Conservation (phyloP, 2,113 vertebrate genomes). For the Dolichotis patagonum region DNA sequence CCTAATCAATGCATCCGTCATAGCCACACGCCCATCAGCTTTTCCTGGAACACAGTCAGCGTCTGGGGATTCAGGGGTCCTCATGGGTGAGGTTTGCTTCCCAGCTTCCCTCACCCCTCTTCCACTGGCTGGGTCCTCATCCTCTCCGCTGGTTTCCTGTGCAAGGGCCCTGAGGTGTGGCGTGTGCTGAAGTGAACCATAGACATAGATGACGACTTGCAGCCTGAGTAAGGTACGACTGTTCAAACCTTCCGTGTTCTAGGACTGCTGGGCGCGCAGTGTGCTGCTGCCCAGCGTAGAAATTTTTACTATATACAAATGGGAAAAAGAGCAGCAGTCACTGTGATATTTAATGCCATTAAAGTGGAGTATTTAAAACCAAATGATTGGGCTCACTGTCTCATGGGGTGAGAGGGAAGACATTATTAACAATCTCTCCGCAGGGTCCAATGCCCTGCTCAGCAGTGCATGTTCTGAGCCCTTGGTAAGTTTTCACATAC, state of each 20-base stretch:
- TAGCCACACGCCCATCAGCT: not conserved
- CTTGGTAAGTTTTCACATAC: not conserved
- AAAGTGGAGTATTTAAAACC: not conserved
- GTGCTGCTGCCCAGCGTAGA: not conserved
- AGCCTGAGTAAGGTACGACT: not conserved
- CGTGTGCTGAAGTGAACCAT: rapidly evolving
- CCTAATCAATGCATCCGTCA: rapidly evolving
- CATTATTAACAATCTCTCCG: not conserved
- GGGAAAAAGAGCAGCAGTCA: not conserved
- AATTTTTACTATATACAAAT: not conserved
- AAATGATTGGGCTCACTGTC: not conserved
- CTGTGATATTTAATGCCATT: not conserved
- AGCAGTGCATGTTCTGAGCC: not conserved
- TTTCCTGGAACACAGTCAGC: not conserved
- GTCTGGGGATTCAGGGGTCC: not conserved
- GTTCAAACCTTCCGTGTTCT: not conserved
- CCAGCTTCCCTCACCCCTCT: not conserved
- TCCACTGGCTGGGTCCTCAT: not conserved
- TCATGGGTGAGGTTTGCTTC: not conserved
- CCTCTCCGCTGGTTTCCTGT: not conserved
- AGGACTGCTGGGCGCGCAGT: too few species aligned
- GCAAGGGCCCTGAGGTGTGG: not conserved
- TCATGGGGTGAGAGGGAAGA: not conserved
- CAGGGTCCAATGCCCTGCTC: not conserved
- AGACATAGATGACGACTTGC: not conserved